Base-by-base conservation (phyloP, 2,113 vertebrate genomes). In the Engystomops pustulosus region DNA sequence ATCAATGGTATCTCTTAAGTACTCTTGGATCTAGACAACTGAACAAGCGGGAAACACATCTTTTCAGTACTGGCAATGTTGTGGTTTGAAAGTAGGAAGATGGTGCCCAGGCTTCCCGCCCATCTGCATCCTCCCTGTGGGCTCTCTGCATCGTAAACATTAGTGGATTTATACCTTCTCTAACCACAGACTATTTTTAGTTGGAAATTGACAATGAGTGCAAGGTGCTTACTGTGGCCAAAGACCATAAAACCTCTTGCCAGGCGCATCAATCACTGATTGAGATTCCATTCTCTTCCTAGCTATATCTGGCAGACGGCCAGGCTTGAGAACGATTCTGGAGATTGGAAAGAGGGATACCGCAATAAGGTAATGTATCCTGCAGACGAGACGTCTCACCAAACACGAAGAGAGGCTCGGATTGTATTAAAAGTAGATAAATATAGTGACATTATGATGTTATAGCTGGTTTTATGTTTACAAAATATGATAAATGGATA, bases 101-200 rank as follows among this genome's bases (percentile, higher is more conserved):
- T 11, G 0, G 14, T 80, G 34, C 84, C 84, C 30, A 47, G 58
- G 34, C 36, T 27, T 5, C 32, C 69, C 25, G 38, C 84, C 69
- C 38, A 65, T 49, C 87, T 45, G 85, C 80, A 20, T 77, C 23
- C 15, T 68, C 0, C 0, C 71, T 18, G 0, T 4, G 79, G 82
- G 44, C 3, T 0, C 45, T 32, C 82, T 58, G 82, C 3, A 32
- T 25, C 12, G 75, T 0, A 1, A 80, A 49, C 84, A 18, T 41
- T 60, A 83, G 83, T 32, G 81, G 45, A 87, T 84, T 81, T 77
- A 85, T 84, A 20, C 1, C 86, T 38, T 1, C 89, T 86, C 83
- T 68, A 79, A 83, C 69, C 0, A 14, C 81, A 69, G 69, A 65
- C 67, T 12, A 38, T 55, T 85, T 86, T 58, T 86, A 85, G 1